Conservation (phyloP, 2,113 vertebrate species). For the Ictalurus punctatus region DNA sequence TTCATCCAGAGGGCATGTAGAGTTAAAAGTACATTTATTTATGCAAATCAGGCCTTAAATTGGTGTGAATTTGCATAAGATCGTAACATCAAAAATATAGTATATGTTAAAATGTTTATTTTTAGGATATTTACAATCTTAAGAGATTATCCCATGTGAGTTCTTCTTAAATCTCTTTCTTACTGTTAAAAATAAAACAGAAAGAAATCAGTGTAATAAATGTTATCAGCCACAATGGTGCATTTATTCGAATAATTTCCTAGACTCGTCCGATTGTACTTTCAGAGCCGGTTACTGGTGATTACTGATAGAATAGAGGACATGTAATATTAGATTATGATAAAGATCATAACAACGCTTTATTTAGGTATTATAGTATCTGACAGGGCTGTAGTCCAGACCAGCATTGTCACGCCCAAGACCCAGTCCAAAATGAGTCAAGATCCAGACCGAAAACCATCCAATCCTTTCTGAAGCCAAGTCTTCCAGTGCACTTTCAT, state of each 20-base stretch:
- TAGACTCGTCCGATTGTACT: background rate
- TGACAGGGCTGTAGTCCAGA: background rate
- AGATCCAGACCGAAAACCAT: too few species aligned
- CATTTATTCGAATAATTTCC: too few species aligned
- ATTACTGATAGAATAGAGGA: background rate
- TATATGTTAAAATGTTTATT: background rate
- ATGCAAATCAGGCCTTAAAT: background rate
- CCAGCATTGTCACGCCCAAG: too few species aligned
- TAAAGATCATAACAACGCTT: background rate
- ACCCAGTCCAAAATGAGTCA: background rate
- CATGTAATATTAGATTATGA: background rate
- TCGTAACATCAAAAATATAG: background rate
- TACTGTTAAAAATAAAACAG: background rate
- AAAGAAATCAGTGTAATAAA: background rate
- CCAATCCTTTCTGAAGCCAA: too few species aligned
- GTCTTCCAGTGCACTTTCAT: background rate
- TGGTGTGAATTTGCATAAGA: background rate
- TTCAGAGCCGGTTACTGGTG: background rate
- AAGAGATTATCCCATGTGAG: background rate
- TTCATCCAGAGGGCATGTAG: background rate
- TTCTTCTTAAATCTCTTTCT: background rate
- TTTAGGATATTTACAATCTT: background rate
- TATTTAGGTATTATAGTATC: background rate
- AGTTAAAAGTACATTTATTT: background rate
- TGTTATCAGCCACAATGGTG: background rate